Percentiles rank a stretch among this genome's conserved stretches.
These are phyloP conservation scores for Protonemura montana DNA, from an alignment of 2,888 invertebrate genomes.

Conservation along the genomic window DNA sequence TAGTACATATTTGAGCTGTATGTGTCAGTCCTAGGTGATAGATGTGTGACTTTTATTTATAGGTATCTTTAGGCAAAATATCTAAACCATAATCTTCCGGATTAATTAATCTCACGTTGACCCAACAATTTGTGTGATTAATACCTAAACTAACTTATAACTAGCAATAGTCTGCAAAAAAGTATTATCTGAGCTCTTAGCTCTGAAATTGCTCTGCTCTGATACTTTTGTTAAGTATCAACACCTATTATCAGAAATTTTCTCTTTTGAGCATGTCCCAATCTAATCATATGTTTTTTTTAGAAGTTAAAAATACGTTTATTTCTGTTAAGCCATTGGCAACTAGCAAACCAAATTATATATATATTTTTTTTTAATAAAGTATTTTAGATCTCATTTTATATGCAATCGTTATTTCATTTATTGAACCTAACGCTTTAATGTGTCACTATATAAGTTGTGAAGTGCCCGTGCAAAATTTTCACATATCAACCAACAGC, in stretches of 20 bases:
- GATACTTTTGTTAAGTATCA: not conserved
- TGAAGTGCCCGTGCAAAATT: no score
- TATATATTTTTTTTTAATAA: not conserved
- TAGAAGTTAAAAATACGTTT: not conserved
- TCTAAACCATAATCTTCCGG: not conserved
- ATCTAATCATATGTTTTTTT: not conserved
- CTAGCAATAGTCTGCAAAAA: not conserved
- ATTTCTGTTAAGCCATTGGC: not conserved
- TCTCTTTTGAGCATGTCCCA: not conserved
- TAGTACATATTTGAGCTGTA: no score
- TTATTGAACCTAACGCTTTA: no score
- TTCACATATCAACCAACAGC: no score
- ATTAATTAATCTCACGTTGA: not conserved
- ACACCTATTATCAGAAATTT: not conserved
- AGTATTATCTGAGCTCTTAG: not conserved
- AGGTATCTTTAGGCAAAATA: not conserved
- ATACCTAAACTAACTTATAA: not conserved
- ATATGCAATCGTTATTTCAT: not conserved
- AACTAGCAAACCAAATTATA: constrained; percentile 7
- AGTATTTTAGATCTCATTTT: not conserved
- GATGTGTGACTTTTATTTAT: not conserved
- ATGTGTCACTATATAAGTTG: no score
- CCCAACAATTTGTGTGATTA: not conserved
- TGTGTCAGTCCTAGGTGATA: not conserved
- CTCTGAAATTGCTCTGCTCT: not conserved